These are phyloP conservation scores for Telmatochromis sp. DNA, from an alignment of 2,113 vertebrate genomes.

Conservation along the genomic window DNA sequence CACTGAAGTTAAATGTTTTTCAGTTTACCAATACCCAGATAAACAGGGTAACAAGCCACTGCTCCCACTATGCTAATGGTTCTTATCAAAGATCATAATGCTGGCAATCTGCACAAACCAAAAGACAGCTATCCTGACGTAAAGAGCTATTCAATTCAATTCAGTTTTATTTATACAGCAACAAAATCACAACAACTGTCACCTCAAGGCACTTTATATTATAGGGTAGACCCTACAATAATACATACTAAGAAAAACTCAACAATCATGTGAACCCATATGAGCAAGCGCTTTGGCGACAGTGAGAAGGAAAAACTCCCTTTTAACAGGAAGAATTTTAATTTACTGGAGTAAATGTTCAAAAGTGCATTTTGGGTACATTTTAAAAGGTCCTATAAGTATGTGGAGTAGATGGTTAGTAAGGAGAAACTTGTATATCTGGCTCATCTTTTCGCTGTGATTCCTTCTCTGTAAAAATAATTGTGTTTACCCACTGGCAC, in stretches of 20 bases:
- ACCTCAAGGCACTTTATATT: background rate
- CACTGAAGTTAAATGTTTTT: background rate
- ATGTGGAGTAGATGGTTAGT: background rate
- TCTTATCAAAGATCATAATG: background rate
- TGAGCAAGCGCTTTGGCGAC: background rate
- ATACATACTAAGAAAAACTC: background rate
- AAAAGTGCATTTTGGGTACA: background rate
- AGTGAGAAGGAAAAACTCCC: background rate
- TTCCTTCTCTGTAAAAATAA: background rate
- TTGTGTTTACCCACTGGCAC: background rate
- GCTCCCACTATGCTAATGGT: background rate
- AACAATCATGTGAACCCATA: background rate
- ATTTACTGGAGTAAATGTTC: background rate
- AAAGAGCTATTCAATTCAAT: background rate
- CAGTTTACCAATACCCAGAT: background rate
- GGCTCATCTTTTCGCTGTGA: background rate
- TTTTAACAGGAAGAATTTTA: background rate
- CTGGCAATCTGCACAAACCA: background rate
- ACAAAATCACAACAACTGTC: background rate
- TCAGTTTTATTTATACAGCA: background rate
- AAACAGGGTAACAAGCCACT: background rate
- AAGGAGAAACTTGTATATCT: background rate
- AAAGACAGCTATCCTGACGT: background rate
- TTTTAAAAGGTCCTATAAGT: background rate
- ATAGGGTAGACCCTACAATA: background rate